These are phyloP conservation scores for Hirundichthys speculiger DNA, from an alignment of 2,113 vertebrate genomes.

Conservation along the genomic window DNA sequence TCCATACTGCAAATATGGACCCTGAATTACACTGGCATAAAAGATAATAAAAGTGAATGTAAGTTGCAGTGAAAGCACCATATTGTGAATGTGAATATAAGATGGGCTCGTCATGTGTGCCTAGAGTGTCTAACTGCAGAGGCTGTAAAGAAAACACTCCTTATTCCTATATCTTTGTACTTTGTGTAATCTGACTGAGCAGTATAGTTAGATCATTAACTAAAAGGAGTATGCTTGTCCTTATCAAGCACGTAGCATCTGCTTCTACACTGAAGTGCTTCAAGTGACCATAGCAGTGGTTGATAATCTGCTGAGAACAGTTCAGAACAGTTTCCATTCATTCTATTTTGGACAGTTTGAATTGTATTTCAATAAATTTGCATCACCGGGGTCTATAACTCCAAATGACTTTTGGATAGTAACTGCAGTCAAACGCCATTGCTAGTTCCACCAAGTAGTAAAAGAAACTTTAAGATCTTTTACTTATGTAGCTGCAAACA, in stretches of 20 bases:
- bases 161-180: conserved; percentile 13
- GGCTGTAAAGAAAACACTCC: not conserved
- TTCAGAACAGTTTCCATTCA: not conserved
- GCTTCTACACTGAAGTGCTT: conserved; percentile 8
- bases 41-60: no score
- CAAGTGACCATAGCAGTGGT: not conserved
- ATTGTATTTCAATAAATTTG: not conserved
- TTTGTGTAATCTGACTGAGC: conserved; percentile 18
- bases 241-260: not conserved
- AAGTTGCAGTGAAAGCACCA: no score
- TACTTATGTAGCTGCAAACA: not conserved
- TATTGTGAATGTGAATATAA: no score
- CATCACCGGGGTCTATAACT: not conserved
- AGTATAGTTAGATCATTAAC: conserved; percentile 49
- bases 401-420: not conserved
- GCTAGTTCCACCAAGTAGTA: no score
- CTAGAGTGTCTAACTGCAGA: not conserved
- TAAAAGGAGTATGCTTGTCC: conserved; percentile 5
- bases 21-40: no score
- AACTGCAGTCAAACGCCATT: no score
- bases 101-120: not conserved
- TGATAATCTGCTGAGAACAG: not conserved
- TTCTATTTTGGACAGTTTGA: not conserved
- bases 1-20: no score
- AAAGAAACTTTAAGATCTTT: not conserved